These are phyloP conservation scores for Acronicta psi DNA, from an alignment of 2,888 invertebrate species.

Conservation along the genomic window DNA sequence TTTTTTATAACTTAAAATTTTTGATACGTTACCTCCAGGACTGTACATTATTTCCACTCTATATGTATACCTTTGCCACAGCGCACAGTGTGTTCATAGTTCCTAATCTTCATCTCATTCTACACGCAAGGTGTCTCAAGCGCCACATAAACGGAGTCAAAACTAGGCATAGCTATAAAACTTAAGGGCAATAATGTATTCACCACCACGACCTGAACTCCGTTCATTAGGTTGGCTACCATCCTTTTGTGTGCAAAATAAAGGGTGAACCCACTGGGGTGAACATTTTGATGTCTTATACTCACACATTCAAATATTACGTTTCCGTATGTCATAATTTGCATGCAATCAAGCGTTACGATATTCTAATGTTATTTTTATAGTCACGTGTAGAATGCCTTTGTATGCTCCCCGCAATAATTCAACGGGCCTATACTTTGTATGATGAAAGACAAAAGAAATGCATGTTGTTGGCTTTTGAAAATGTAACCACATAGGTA, in stretches of 20 bases:
- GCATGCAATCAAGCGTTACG: slow-evolving; percentile 76
- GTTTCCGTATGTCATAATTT: slow-evolving; percentile 76
- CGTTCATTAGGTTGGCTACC: slow-evolving; percentile 73
- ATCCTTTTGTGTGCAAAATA: slow-evolving; percentile 75
- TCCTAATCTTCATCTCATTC: too few relatives aligned
- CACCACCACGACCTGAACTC: slow-evolving; percentile 71
- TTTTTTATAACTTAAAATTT: too few relatives aligned
- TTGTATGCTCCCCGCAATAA: slow-evolving; percentile 8
- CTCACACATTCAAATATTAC: slow-evolving; percentile 70
- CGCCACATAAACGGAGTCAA: slow-evolving; percentile 40
- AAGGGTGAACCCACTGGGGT: slow-evolving; percentile 73
- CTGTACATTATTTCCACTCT: too few relatives aligned
- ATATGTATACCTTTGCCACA: too few relatives aligned
- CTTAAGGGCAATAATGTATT: slow-evolving; percentile 70
- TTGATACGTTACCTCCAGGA: too few relatives aligned
- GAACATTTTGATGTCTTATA: slow-evolving; percentile 62
- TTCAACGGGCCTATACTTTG: slow-evolving; percentile 36
- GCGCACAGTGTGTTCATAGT: background rate
- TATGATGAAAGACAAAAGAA: slow-evolving; percentile 40
- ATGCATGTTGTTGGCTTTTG: slow-evolving; percentile 20
- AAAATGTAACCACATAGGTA: slow-evolving; percentile 10
- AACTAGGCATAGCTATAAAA: slow-evolving; percentile 53
- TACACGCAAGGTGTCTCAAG: slow-evolving; percentile 17
- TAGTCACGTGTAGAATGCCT: slow-evolving; percentile 19
- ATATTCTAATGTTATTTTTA: slow-evolving; percentile 51